Percentiles rank a stretch among this genome's conserved stretches.
Evolutionary conservation across 1,140 invertebrate species (phyloP).

Genomic region (Drosophila ogumai): DNA sequence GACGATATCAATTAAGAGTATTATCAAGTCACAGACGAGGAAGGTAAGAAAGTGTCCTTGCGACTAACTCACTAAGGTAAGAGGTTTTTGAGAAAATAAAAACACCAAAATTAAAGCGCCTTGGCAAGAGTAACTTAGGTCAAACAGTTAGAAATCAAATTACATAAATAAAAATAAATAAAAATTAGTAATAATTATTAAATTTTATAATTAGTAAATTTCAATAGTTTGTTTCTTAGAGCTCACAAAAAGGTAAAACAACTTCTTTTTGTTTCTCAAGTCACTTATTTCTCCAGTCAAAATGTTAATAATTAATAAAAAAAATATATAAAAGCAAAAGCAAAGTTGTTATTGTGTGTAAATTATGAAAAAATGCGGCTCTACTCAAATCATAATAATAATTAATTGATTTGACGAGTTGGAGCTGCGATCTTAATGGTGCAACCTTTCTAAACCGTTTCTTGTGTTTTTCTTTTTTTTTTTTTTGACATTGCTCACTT

Average conservation of each 20-base stretch:
- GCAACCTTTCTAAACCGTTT: conserved; percentile 38
- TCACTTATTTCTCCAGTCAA: not conserved
- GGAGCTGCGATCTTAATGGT: conserved; percentile 1
- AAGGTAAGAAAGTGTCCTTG: not conserved
- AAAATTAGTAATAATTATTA: no score
- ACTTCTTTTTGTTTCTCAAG: not conserved
- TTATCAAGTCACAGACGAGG: not conserved
- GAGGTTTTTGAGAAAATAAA: no score
- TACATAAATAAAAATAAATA: not conserved
- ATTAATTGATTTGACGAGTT: conserved; percentile 24
- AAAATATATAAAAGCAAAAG: not conserved
- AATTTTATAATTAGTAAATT: not conserved
- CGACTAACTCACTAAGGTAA: no score
- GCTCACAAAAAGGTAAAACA: not conserved
- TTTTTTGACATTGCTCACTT: conserved; percentile 28
- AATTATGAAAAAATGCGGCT: conserved; percentile 1
- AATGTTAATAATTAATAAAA: not conserved
- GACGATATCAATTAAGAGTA: conserved; percentile 10
- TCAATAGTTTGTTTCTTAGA: no score
- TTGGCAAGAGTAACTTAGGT: not conserved
- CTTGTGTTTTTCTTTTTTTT: conserved; percentile 3
- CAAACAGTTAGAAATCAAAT: not conserved
- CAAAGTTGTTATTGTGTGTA: not conserved
- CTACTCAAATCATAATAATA: conserved; percentile 9
- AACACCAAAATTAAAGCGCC: no score